phyloP scores from a whole-genome alignment of 2,888 invertebrate species.

The Trichacis sp. region DNA sequence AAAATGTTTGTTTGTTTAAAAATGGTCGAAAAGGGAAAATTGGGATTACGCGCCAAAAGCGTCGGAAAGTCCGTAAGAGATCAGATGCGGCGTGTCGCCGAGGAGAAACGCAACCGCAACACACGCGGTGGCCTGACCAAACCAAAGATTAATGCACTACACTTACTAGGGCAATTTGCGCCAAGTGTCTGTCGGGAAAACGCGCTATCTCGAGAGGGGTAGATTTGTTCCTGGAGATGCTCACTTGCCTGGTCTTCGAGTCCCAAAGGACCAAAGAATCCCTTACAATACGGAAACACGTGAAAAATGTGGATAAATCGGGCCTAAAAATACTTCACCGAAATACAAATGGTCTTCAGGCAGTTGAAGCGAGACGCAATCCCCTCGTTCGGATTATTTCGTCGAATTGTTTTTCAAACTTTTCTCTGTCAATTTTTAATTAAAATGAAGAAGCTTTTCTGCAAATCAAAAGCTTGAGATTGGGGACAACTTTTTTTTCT shows the following conservation, averaged over 20 bases:
- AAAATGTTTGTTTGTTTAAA: conserved; percentile 13
- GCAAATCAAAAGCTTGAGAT: no score
- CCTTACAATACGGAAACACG: conserved; percentile 18
- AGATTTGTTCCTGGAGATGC: conserved; percentile 55
- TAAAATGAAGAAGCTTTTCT: no score
- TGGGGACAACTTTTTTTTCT: no score
- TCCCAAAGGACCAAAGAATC: conserved; percentile 34
- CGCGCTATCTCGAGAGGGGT: conserved; percentile 50
- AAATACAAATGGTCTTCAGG: no score
- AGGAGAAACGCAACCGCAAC: conserved; percentile 66
- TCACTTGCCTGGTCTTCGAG: conserved; percentile 9
- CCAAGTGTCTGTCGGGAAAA: conserved; percentile 63
- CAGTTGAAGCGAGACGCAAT: no score
- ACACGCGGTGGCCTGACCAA: conserved; percentile 65
- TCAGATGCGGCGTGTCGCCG: conserved; percentile 60
- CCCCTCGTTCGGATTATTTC: no score
- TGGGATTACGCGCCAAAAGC: conserved; percentile 26
- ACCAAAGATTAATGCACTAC: conserved; percentile 70
- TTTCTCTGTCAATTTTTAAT: no score
- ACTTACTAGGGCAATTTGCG: conserved; percentile 69
- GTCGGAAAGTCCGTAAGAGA: conserved; percentile 40
- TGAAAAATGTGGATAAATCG: conserved; percentile 34
- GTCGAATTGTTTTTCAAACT: no score
- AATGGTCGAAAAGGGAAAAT: not conserved
- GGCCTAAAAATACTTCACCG: conserved; percentile 14